These are phyloP conservation scores for Epinephelus cyanopodus DNA, from an alignment of 2,113 vertebrate genomes.

Conservation along the genomic window DNA sequence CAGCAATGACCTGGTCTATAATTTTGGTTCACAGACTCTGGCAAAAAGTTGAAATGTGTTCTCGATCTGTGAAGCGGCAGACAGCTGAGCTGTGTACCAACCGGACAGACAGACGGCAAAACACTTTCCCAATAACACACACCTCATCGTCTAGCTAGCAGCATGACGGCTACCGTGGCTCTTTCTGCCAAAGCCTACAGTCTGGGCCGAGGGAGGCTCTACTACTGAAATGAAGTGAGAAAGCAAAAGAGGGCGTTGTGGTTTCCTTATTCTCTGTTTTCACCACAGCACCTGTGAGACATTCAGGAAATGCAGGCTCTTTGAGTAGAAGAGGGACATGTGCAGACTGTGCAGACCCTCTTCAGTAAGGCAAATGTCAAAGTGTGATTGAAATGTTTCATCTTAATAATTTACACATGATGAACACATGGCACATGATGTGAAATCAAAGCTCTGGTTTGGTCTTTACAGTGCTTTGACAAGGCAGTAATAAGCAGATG, in stretches of 20 bases:
- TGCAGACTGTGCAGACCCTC: constrained; percentile 8
- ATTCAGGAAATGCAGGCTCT: constrained; percentile 45
- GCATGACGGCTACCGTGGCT: constrained; percentile 44
- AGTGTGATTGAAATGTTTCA: neutral
- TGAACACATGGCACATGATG: constrained; percentile 34
- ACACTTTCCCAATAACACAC: constrained; percentile 58
- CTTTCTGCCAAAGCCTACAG: constrained; percentile 42
- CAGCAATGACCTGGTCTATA: constrained; percentile 1
- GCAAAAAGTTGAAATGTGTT: constrained; percentile 30
- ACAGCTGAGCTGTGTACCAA: constrained; percentile 35
- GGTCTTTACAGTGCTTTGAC: constrained; percentile 15
- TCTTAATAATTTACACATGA: neutral
- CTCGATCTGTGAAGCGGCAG: constrained; percentile 39
- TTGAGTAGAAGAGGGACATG: constrained; percentile 11
- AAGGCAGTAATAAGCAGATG: neutral
- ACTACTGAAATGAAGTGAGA: constrained; percentile 42
- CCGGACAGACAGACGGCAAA: constrained; percentile 49
- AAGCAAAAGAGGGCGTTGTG: constrained; percentile 44
- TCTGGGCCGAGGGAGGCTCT: constrained; percentile 30
- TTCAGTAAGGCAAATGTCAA: neutral
- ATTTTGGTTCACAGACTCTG: constrained; percentile 22
- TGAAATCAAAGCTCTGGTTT: constrained; percentile 24
- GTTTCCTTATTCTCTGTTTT: constrained; percentile 40
- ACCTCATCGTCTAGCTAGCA: constrained; percentile 70
- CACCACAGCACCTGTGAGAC: constrained; percentile 58